A percentile compares a stretch with the other conserved stretches of the same genome.
Evolutionary conservation across 2,888 invertebrate species (phyloP).

Genomic region (Caenorhabditis angaria): DNA sequence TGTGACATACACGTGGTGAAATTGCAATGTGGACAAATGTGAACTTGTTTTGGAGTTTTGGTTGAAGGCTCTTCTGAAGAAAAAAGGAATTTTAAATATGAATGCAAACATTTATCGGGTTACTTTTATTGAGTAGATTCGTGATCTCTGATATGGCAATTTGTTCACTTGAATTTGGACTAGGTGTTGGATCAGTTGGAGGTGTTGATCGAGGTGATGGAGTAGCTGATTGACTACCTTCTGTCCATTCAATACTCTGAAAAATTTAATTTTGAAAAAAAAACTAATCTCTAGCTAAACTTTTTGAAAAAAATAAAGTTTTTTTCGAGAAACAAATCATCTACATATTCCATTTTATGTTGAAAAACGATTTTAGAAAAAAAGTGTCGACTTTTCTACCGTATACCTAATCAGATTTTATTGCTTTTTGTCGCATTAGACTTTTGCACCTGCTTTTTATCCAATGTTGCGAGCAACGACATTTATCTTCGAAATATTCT

Average conservation of each 20-base stretch:
- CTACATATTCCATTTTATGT: too few species aligned
- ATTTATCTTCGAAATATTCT: too few species aligned
- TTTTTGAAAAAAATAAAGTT: too few species aligned
- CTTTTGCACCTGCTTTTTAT: too few species aligned
- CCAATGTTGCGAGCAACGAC: too few species aligned
- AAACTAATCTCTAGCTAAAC: too few species aligned
- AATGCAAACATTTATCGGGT: neutral
- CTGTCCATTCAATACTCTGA: slow-evolving; percentile 52
- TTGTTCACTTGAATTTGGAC: slow-evolving; percentile 29
- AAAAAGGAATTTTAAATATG: neutral
- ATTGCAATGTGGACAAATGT: slow-evolving; percentile 71
- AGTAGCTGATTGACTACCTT: slow-evolving; percentile 41
- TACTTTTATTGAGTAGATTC: slow-evolving; percentile 27
- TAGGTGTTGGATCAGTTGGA: slow-evolving; percentile 40
- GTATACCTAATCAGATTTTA: too few species aligned
- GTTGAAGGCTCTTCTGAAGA: slow-evolving; percentile 23
- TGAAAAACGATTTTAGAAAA: too few species aligned
- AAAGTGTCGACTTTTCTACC: too few species aligned
- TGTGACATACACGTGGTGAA: slow-evolving; percentile 72
- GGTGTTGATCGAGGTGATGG: slow-evolving; percentile 46
- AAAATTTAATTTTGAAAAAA: slow-evolving; percentile 17
- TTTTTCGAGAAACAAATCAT: too few species aligned
- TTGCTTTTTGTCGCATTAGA: too few species aligned
- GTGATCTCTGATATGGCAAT: slow-evolving; percentile 36
- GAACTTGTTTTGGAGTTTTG: slow-evolving; percentile 49